Conservation (phyloP, 2,888 invertebrate genomes). For the Dioctria linearis region DNA sequence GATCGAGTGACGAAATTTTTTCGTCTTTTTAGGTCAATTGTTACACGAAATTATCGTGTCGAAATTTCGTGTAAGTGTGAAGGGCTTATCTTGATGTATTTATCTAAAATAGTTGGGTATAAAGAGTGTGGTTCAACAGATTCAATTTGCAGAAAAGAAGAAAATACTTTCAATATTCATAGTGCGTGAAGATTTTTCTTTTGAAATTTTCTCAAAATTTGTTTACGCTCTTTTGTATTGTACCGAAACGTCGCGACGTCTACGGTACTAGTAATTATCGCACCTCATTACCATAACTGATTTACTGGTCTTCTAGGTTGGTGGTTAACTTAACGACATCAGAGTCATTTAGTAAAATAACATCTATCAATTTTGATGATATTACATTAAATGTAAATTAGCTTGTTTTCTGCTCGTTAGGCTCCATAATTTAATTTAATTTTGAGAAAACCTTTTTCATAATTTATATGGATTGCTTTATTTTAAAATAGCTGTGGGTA, state of each 20-base stretch:
- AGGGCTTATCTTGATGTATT: neutral
- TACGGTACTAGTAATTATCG: slow-evolving; percentile 29
- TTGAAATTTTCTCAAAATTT: too few relatives aligned
- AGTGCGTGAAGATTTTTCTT: too few relatives aligned
- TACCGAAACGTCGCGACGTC: neutral
- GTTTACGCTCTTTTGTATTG: too few relatives aligned
- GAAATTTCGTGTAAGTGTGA: slow-evolving; percentile 2
- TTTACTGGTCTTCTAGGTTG: neutral
- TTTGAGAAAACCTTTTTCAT: neutral
- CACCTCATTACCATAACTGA: slow-evolving; percentile 36
- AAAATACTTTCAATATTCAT: too few relatives aligned
- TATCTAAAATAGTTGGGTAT: neutral
- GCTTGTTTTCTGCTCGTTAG: slow-evolving; percentile 31
- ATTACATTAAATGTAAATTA: slow-evolving; percentile 17
- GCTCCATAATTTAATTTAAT: slow-evolving; percentile 21
- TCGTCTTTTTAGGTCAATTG: slow-evolving; percentile 25
- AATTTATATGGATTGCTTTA: too few relatives aligned
- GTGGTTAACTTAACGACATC: neutral
- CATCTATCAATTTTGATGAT: neutral
- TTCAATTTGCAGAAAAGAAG: too few relatives aligned
- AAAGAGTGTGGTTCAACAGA: too few relatives aligned
- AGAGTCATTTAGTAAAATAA: slow-evolving; percentile 11
- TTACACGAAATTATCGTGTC: slow-evolving; percentile 6
- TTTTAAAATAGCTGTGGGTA: too few relatives aligned
- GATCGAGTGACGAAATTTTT: slow-evolving; percentile 35